These are phyloP conservation scores for Chinchilla lanigera DNA, from an alignment of 2,113 vertebrate genomes.

Conservation along the genomic window DNA sequence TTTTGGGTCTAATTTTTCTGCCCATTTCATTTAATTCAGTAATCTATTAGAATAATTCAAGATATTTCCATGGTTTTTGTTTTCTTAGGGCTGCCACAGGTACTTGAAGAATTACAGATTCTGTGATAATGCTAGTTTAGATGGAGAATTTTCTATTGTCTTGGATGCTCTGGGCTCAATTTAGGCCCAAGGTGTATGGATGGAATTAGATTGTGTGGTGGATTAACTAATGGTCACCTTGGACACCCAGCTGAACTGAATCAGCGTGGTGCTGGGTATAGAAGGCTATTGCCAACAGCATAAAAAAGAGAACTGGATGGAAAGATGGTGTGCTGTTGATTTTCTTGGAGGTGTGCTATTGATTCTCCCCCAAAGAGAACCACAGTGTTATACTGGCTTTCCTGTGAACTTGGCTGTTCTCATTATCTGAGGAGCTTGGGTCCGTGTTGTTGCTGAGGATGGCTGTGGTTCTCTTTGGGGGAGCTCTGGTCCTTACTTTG, in stretches of 20 bases:
- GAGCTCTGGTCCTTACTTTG: not conserved
- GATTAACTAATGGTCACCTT: not conserved
- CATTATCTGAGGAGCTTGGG: not conserved
- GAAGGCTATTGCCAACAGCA: not conserved
- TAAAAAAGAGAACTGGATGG: not conserved
- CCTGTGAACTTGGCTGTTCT: not conserved
- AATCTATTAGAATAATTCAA: conserved; percentile 3
- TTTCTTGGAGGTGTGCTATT: not conserved
- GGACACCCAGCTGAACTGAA: not conserved
- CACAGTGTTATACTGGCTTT: not conserved
- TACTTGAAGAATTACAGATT: not conserved
- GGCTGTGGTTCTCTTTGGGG: not conserved
- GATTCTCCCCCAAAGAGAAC: no score
- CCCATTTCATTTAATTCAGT: conserved; percentile 32
- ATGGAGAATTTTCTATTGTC: not conserved
- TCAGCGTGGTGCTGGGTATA: not conserved
- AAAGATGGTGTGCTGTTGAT: not conserved
- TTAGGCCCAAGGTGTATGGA: not conserved
- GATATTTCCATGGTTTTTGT: not conserved
- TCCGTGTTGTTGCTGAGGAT: not conserved
- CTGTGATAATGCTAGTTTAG: not conserved
- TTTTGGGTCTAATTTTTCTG: conserved; percentile 5
- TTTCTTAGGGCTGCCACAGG: conserved; percentile 27
- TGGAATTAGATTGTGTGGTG: not conserved
- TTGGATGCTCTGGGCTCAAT: not conserved